Percentiles rank a stretch among this genome's conserved stretches.
These are phyloP conservation scores for Leptinotarsa undecemlineata DNA, from an alignment of 1,140 invertebrate genomes.

Conservation along the genomic window DNA sequence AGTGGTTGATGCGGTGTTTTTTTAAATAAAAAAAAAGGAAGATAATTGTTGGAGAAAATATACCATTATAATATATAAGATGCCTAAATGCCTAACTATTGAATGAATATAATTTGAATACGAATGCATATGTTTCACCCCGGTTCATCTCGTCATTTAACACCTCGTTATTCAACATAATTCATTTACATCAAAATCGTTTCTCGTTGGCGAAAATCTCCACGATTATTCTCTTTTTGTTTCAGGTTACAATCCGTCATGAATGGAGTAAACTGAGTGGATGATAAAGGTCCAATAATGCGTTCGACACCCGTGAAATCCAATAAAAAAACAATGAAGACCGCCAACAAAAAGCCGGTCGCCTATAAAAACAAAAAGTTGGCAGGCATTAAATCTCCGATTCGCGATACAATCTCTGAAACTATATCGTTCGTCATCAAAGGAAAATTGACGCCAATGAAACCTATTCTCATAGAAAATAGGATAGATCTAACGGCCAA, in stretches of 20 bases:
- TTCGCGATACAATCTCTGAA: constrained; percentile 44
- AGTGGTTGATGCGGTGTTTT: too few species aligned
- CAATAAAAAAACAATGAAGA: constrained; percentile 14
- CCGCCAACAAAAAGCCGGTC: constrained; percentile 8
- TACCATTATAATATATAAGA: too few species aligned
- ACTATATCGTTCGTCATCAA: constrained; percentile 54
- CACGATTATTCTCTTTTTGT: constrained; percentile 8
- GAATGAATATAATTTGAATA: neutral
- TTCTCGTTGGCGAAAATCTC: too few species aligned
- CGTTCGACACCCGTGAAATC: constrained; percentile 11
- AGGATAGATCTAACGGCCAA: neutral
- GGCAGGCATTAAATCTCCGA: constrained; percentile 9
- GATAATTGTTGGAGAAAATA: too few species aligned
- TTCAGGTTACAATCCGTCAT: constrained; percentile 14
- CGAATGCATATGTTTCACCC: neutral
- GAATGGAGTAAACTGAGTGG: neutral
- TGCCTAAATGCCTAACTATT: too few species aligned
- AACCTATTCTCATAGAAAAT: constrained; percentile 41
- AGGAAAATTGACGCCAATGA: constrained; percentile 51
- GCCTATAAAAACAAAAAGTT: constrained; percentile 26
- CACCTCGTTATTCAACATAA: too few species aligned
- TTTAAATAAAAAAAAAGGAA: too few species aligned
- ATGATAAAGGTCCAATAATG: constrained; percentile 1
- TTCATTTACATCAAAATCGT: too few species aligned
- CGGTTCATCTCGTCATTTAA: too few species aligned